These are phyloP conservation scores for Sphaeridia pumilis DNA, from an alignment of 2,888 invertebrate genomes.

Conservation along the genomic window DNA sequence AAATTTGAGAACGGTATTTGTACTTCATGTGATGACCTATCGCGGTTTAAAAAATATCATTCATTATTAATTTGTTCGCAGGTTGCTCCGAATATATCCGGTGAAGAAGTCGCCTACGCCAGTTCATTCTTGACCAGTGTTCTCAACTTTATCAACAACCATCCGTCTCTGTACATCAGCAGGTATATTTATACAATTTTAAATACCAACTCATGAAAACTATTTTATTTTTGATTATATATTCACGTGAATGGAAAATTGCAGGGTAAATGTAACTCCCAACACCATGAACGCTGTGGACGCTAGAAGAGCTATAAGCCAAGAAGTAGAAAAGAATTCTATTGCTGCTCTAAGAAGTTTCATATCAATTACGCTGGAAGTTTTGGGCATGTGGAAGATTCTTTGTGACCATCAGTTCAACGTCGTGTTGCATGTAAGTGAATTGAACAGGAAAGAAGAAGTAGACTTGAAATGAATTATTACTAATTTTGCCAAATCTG, in stretches of 20 bases:
- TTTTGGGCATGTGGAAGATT: slow-evolving; percentile 84
- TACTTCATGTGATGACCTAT: too few species aligned
- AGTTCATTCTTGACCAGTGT: slow-evolving; percentile 30
- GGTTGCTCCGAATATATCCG: slow-evolving; percentile 30
- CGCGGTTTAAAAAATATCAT: background rate
- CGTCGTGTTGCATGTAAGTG: slow-evolving; percentile 44
- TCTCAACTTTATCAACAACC: slow-evolving; percentile 26
- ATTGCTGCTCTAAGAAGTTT: slow-evolving; percentile 62
- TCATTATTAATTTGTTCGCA: too few species aligned
- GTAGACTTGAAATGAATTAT: too few species aligned
- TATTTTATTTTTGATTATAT: background rate
- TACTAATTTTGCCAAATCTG: slow-evolving; percentile 17
- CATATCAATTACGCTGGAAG: slow-evolving; percentile 70
- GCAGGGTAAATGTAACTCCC: slow-evolving; percentile 12
- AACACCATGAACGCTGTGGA: slow-evolving; percentile 13
- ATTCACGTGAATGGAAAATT: too few species aligned
- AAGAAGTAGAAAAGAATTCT: slow-evolving; percentile 45
- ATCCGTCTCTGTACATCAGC: slow-evolving; percentile 29
- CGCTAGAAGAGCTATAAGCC: slow-evolving; percentile 10
- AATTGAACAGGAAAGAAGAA: background rate
- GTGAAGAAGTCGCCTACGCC: slow-evolving; percentile 33
- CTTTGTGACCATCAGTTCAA: slow-evolving; percentile 85
- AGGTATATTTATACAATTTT: slow-evolving; percentile 17
- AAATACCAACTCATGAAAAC: background rate
- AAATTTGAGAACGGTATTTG: slow-evolving; percentile 22